Base-by-base conservation (phyloP, 2,888 invertebrate species). In the Barypeithes pellucidus region DNA sequence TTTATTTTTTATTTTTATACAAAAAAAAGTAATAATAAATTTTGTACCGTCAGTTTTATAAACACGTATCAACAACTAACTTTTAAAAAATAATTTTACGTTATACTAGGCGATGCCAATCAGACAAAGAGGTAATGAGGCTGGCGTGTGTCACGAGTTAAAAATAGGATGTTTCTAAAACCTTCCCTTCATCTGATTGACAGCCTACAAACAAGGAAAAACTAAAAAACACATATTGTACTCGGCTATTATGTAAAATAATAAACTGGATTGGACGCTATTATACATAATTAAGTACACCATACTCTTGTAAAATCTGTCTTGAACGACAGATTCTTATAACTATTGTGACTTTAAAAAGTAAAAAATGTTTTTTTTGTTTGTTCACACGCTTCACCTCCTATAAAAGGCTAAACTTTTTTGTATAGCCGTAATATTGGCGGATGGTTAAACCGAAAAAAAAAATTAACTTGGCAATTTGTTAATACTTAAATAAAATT, bases 11-110 rank as follows among this genome's bases (percentile, higher is more conserved):
- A 14, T 45, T 63, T 63, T 59, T 60, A 57, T 66, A 66, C 47
- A 71, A 71, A 77, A 77, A 78, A 77, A 78, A 78, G 72, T 68
- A 70, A 77, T 75, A 73, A 73, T 72, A 68, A 78, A 72, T 80
- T 81, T 82, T 81, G 80, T 81, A 80, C 80, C 79, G 80, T 77
- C 75, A 72, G 76, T 72, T 73, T 76, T 71, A 69, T 66, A 73
- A 73, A 63, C 63, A 77, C 63, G 71, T 69, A 59, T 66, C 70
- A 68, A 47, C 54, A 66, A 75, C 77, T n/a, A 39, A n/a, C 18
- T 52, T 52, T 24, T 52, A 8, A 2, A 52, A 29, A 52, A 8
- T 52, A 52, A 52, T 52, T 52, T 52, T 14, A 52, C 24, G 11
- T 52, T 52, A 11, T 47, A 29, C 52, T 14, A 52, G 4, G 29